Evolutionary conservation across 2,888 invertebrate genomes (phyloP), one percentile per base, ranked within the genome.

Genomic region (Frankliniella fusca): DNA sequence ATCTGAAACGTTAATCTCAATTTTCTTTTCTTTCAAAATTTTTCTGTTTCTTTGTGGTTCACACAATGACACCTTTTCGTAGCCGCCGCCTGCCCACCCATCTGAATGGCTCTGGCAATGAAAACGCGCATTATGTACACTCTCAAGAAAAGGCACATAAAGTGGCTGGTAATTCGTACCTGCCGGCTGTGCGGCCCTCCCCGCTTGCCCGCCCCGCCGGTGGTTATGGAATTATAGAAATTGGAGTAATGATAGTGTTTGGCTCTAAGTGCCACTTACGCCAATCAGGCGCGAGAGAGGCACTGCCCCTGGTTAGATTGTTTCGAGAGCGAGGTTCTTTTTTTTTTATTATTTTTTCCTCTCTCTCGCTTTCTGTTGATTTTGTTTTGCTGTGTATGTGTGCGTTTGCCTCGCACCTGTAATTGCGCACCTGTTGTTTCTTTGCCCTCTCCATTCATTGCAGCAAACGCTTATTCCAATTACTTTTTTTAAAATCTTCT

Each of bases 141-240:
- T 38, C 38, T 38, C 38, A 38, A 38, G 38, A 38, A 38, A 38
- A 38, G 38, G 5, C 5, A 38, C 2, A 38, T 38, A 38, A 38
- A 38, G 38, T 38, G 38, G 38, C 38, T 38, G 3, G 38, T 38
- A 38, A 38, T 38, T 2, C 38, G 38, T 38, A 38, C 38, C 38
- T 38, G 38, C 38, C 38, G 38, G 38, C 38, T 38, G 38, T 38
- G 54, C 54, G 54, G 18, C 12, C 15, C 54, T 0, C 15, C 54
- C 54, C 15, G 15, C 3, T 8, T 5, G 54, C 12, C 54, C 54
- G 20, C 18, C 54, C 54, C 15, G 54, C 54, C 54, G 15, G 27
- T 76, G 70, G 70, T 76, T 76, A 76, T 76, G 70, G 70, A n/a
- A 76, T 76, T 76, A 76, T 76, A 76, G 70, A 76, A 76, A 76